These are phyloP conservation scores for Epizoanthus stellaris DNA, from an alignment of 92 coral and sea anemone genomes.

Conservation along the genomic window DNA sequence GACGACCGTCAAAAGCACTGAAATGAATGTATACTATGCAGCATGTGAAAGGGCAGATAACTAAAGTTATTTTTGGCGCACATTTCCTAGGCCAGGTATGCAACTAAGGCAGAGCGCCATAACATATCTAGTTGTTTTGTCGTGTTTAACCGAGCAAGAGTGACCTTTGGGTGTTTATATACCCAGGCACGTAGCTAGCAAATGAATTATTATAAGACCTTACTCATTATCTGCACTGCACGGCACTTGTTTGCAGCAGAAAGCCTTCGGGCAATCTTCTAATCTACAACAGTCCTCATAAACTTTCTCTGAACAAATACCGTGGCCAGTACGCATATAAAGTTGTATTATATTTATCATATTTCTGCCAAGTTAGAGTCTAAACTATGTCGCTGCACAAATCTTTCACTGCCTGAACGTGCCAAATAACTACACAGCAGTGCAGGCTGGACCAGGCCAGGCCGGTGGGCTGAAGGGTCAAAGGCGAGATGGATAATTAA, in stretches of 20 bases:
- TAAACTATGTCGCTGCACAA: too few species aligned
- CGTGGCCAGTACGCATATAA: too few species aligned
- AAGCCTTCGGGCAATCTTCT: background rate
- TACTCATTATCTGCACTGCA: constrained; percentile 27
- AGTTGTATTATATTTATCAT: too few species aligned
- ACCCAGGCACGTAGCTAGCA: too few species aligned
- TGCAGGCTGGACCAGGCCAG: background rate
- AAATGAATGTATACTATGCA: background rate
- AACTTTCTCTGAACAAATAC: background rate
- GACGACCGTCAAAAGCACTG: background rate
- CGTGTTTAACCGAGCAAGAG: too few species aligned
- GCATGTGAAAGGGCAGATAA: constrained; percentile 26
- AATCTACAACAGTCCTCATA: background rate
- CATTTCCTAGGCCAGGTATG: too few species aligned
- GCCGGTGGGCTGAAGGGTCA: background rate
- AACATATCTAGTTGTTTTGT: too few species aligned
- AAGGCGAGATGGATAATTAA: background rate
- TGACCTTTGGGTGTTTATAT: too few species aligned
- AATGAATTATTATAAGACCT: constrained; percentile 6
- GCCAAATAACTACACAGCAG: too few species aligned
- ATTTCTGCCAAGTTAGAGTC: too few species aligned
- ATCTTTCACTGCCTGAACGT: too few species aligned
- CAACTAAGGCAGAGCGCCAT: too few species aligned
- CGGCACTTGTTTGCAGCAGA: background rate
- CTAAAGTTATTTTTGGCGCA: constrained; percentile 8